A percentile compares a stretch with the other conserved stretches of the same genome.
phyloP scores from a whole-genome alignment of 1,140 invertebrate genomes.

The Heliothis subflexa region DNA sequence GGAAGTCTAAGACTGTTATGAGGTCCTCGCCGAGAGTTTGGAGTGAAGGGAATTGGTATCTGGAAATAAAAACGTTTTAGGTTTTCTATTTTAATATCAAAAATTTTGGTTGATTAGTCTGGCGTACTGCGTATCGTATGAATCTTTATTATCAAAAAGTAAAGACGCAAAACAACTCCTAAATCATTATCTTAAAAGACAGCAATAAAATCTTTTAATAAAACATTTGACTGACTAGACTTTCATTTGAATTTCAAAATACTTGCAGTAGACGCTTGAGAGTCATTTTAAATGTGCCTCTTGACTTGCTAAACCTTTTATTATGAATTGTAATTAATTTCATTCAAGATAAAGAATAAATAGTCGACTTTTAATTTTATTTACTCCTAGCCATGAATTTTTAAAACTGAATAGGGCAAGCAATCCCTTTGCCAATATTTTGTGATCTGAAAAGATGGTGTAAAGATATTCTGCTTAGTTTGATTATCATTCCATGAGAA shows the following conservation, averaged over 20 bases:
- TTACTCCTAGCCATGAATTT: too few relatives aligned
- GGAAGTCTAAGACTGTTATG: slow-evolving; percentile 92
- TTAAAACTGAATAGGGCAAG: too few relatives aligned
- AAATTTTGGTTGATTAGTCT: too few relatives aligned
- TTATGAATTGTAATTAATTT: not conserved
- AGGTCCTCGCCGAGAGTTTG: slow-evolving; percentile 94
- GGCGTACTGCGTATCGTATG: too few relatives aligned
- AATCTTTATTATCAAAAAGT: not conserved
- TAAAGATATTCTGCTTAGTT: too few relatives aligned
- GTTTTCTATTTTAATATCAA: not conserved
- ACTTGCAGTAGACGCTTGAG: not conserved
- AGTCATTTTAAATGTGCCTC: not conserved
- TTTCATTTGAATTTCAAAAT: slow-evolving; percentile 16
- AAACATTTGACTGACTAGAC: not conserved
- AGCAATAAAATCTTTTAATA: not conserved
- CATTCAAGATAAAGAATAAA: too few relatives aligned
- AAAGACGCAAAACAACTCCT: too few relatives aligned
- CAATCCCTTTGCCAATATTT: too few relatives aligned
- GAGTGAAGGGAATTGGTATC: slow-evolving; percentile 93
- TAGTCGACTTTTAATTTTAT: too few relatives aligned
- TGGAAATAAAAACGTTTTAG: slow-evolving; percentile 63
- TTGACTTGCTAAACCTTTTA: slow-evolving; percentile 28
- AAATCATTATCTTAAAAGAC: not conserved
- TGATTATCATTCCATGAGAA: too few relatives aligned
- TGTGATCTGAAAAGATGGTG: too few relatives aligned